Evolutionary conservation across 2,113 vertebrate genomes (phyloP).

Genomic region (Nothocercus julius): DNA sequence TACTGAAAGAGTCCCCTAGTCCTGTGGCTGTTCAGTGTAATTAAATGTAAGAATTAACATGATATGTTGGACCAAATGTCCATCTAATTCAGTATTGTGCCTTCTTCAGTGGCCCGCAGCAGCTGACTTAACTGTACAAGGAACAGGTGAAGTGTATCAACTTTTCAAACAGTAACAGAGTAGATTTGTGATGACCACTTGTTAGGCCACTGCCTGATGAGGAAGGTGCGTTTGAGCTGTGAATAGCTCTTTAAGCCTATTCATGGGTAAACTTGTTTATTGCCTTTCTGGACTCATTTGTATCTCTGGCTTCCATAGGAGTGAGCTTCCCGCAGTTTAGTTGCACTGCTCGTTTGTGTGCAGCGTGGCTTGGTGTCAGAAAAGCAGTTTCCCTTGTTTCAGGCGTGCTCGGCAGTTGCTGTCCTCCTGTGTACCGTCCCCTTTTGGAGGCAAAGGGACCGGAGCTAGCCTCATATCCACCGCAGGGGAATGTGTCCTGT

Average conservation of each 20-base stretch:
- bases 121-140: conserved; percentile 21
- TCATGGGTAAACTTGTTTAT: conserved; percentile 45
- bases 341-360: neutral
- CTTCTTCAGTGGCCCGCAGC: conserved; percentile 53
- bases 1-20: neutral
- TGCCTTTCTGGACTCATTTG: conserved; percentile 17
- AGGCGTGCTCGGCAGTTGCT: neutral
- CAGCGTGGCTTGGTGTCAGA: neutral
- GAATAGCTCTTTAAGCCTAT: conserved; percentile 46
- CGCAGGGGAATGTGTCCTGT: neutral
- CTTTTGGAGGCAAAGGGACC: neutral
- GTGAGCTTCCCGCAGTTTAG: neutral
- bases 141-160: conserved; percentile 56
- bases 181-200: conserved; percentile 41
- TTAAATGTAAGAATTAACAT: conserved; percentile 18
- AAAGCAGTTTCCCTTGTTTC: neutral
- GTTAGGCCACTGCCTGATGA: conserved; percentile 18
- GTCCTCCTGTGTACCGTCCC: neutral
- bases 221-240: conserved; percentile 33
- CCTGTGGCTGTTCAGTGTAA: neutral
- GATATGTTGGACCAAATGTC: conserved; percentile 32
- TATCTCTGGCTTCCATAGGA: neutral
- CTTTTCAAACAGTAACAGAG: conserved; percentile 33
- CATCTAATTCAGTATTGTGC: conserved; percentile 53
- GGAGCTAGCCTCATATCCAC: neutral